These are phyloP conservation scores for Hipposideros larvatus DNA, from an alignment of 2,797 vertebrate species.

Conservation along the genomic window DNA sequence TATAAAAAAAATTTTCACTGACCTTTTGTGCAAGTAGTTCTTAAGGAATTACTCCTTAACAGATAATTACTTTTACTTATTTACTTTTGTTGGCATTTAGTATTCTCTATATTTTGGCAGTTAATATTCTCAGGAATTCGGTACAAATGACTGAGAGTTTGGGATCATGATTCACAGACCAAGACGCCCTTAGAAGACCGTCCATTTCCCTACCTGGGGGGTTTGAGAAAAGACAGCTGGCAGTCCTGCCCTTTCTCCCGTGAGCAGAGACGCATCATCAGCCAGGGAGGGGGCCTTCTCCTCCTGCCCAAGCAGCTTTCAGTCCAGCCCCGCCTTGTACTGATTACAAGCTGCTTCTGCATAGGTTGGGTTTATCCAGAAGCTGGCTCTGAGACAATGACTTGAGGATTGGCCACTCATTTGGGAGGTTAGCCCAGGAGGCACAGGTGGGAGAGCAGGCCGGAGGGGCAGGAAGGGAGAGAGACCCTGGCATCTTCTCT, in stretches of 20 bases:
- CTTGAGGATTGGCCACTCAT: neutral
- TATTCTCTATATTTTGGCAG: neutral
- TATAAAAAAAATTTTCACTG: neutral
- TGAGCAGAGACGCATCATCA: neutral
- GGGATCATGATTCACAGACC: neutral
- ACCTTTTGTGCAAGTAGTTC: neutral
- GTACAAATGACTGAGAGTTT: neutral
- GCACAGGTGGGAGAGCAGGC: too few relatives aligned
- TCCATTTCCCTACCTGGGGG: neutral
- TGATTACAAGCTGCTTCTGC: neutral
- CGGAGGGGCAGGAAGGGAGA: neutral
- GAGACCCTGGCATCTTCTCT: rapidly evolving
- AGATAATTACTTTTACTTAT: neutral
- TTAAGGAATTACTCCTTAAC: neutral
- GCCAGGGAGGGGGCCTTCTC: neutral
- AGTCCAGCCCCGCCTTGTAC: neutral
- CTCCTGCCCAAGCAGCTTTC: neutral
- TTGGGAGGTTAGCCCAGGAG: neutral
- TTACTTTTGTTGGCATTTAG: neutral
- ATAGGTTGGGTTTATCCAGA: neutral
- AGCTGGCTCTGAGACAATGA: neutral
- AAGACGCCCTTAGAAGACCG: neutral
- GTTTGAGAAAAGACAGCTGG: neutral
- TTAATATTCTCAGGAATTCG: neutral
- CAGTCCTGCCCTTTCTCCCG: neutral